These are phyloP conservation scores for Pachyramphus minor DNA, from an alignment of 2,113 vertebrate genomes.

Conservation along the genomic window DNA sequence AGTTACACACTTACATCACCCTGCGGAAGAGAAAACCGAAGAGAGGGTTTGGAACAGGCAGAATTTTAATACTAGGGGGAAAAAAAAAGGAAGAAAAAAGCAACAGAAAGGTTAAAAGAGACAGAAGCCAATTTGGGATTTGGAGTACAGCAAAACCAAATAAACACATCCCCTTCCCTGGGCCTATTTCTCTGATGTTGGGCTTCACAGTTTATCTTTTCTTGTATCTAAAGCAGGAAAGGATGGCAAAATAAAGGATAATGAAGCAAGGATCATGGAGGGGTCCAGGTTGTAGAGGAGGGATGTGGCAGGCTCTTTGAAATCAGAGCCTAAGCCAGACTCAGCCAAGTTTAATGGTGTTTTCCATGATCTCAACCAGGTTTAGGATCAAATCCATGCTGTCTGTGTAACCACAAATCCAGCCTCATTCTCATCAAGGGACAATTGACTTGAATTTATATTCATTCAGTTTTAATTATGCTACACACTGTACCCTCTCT, in stretches of 20 bases:
- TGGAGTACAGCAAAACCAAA: constrained; percentile 8
- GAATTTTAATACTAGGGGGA: not conserved
- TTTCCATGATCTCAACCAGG: not conserved
- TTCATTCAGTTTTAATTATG: not conserved
- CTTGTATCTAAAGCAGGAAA: constrained; percentile 29
- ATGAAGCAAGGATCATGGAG: not conserved
- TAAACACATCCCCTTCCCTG: not conserved
- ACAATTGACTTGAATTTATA: not conserved
- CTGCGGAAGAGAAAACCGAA: not conserved
- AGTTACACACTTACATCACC: constrained; percentile 8
- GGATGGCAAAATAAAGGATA: not conserved
- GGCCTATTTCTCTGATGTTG: not conserved
- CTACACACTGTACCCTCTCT: not conserved
- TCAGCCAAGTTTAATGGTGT: not conserved
- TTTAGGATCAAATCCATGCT: not conserved
- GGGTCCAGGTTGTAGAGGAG: not conserved
- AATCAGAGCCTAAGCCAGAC: not conserved
- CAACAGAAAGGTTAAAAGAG: not conserved
- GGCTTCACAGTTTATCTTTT: constrained; percentile 12
- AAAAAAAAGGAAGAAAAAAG: not conserved
- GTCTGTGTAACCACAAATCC: not conserved
- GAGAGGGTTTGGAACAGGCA: not conserved
- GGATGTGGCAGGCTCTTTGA: not conserved
- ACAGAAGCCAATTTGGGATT: constrained; percentile 2
- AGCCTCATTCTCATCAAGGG: not conserved